A percentile compares a stretch with the other conserved stretches of the same genome.
phyloP scores from a whole-genome alignment of 2,888 invertebrate species.

The Lottia gigantea region DNA sequence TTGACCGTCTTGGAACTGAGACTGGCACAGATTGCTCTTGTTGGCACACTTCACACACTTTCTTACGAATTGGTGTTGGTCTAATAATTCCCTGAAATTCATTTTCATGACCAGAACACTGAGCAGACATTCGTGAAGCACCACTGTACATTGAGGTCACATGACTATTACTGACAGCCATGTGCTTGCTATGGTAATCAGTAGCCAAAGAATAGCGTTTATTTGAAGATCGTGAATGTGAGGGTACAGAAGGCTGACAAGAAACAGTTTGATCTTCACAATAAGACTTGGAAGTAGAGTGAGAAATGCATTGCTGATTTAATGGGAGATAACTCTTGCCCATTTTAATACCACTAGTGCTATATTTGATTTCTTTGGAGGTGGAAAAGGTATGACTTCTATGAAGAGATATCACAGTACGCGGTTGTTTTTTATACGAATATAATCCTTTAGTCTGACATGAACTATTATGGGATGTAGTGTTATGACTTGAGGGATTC shows the following conservation, averaged over 20 bases:
- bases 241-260: background rate
- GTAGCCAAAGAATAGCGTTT: conserved; percentile 15
- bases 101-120: conserved; percentile 8
- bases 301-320: conserved; percentile 5
- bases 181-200: conserved; percentile 11
- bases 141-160: background rate
- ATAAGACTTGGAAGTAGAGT: background rate
- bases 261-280: background rate
- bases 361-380: conserved; percentile 13
- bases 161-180: conserved; percentile 12
- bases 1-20: conserved; percentile 26
- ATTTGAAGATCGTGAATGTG: background rate
- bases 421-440: background rate
- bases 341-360: conserved; percentile 3
- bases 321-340: conserved; percentile 12
- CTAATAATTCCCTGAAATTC: conserved; percentile 10
- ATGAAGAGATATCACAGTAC: conserved; percentile 21
- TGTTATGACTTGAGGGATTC: too few relatives aligned
- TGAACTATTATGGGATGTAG: background rate
- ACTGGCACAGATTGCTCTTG: background rate
- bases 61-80: conserved; percentile 12
- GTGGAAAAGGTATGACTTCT: conserved; percentile 22
- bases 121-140: background rate
- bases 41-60: conserved; percentile 25
- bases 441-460: conserved; percentile 6